Evolutionary conservation across 1,140 invertebrate species (phyloP).

Genomic region (Agrypnia vestita): DNA sequence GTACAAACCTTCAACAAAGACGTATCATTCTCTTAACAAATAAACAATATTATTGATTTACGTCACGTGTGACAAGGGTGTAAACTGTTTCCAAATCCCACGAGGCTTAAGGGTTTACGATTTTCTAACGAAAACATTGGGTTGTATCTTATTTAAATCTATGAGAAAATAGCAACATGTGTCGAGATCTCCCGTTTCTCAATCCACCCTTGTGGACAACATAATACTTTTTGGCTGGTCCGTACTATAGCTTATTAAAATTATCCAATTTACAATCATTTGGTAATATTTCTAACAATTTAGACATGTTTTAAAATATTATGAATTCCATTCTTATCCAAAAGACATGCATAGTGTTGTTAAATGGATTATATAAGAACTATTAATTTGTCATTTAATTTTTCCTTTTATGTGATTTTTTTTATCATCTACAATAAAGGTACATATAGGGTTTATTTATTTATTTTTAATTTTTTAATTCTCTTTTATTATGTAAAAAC

Average conservation of each 20-base stretch:
- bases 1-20: conserved; percentile 22
- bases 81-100: conserved; percentile 56
- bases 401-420: no score
- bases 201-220: conserved; percentile 1
- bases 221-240: conserved; percentile 10
- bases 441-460: no score
- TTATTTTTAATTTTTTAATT: no score
- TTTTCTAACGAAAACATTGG: conserved; percentile 55
- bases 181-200: conserved; percentile 32
- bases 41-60: conserved; percentile 54
- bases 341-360: no score
- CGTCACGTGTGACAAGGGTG: conserved; percentile 59
- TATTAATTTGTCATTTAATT: no score
- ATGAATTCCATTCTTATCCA: no score
- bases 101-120: conserved; percentile 59
- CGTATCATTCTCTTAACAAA: conserved; percentile 26
- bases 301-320: no score
- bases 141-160: conserved; percentile 61
- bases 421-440: no score
- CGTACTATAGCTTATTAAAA: not conserved
- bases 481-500: no score
- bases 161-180: conserved; percentile 52
- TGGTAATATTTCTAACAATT: no score
- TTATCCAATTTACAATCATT: no score
- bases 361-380: no score